These are phyloP conservation scores for Mastomys natalensis DNA, from an alignment of 2,113 vertebrate genomes.

Conservation along the genomic window DNA sequence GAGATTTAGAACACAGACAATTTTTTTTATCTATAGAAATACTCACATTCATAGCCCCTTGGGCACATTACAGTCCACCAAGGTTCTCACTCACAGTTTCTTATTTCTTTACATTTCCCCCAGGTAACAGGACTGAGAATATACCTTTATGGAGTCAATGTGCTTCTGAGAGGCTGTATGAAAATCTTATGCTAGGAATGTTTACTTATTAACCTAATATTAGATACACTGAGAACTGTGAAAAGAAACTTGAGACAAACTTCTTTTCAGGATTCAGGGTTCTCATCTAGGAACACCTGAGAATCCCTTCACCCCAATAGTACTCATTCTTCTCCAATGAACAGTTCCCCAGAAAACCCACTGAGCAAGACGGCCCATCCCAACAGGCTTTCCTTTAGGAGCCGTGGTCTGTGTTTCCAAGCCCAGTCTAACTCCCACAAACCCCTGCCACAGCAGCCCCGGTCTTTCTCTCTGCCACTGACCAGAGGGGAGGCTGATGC, in stretches of 20 bases:
- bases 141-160: not conserved
- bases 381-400: not conserved
- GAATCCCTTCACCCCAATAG: not conserved
- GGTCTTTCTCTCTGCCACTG: constrained; percentile 22
- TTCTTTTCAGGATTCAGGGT: not conserved
- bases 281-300: not conserved
- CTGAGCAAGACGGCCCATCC: not conserved
- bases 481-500: constrained; percentile 98
- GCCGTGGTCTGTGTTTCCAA: not conserved
- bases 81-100: constrained; percentile 5
- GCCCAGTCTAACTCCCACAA: not conserved
- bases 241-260: not conserved
- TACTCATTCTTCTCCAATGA: not conserved
- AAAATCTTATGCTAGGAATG: not conserved
- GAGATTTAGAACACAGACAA: not conserved
- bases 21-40: not conserved
- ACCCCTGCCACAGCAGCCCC: not conserved
- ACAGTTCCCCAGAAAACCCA: not conserved
- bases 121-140: not conserved
- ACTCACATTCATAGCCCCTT: not conserved
- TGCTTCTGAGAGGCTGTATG: not conserved
- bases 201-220: not conserved
- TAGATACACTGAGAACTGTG: not conserved
- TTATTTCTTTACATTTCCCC: constrained; percentile 22
- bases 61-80: not conserved